A percentile compares a stretch with the other conserved stretches of the same genome.
phyloP scores from a whole-genome alignment of 2,888 invertebrate genomes.

The Aradus depressus region DNA sequence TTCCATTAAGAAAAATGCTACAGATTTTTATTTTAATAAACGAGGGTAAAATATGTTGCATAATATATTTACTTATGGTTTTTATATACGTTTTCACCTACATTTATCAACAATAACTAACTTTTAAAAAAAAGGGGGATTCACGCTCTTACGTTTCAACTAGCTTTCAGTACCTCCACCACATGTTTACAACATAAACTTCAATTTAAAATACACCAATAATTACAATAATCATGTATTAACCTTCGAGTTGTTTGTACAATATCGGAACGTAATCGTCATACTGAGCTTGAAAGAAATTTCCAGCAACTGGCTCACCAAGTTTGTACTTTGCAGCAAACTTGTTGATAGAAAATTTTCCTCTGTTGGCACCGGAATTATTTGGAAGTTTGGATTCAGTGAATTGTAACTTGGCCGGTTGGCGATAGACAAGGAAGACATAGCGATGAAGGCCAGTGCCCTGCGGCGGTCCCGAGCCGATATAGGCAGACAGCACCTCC shows the following conservation, averaged over 20 bases:
- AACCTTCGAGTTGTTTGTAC: neutral
- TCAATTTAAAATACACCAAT: too few species aligned
- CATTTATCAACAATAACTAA: too few species aligned
- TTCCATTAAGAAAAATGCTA: too few species aligned
- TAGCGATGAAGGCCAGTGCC: slow-evolving; percentile 69
- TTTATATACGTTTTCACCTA: too few species aligned
- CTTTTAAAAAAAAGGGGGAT: too few species aligned
- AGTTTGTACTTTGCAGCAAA: slow-evolving; percentile 57
- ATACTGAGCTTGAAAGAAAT: slow-evolving; percentile 75
- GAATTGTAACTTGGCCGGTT: slow-evolving; percentile 47
- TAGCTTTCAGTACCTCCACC: too few species aligned
- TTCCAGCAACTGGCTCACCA: slow-evolving; percentile 72
- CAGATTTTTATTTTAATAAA: too few species aligned
- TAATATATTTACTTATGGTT: too few species aligned
- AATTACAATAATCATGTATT: too few species aligned
- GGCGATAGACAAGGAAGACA: slow-evolving; percentile 65
- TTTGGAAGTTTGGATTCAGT: slow-evolving; percentile 46
- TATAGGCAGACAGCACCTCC: slow-evolving; percentile 61
- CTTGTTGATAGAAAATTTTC: slow-evolving; percentile 37
- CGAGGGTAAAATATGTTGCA: too few species aligned
- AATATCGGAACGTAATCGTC: slow-evolving; percentile 46
- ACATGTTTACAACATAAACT: too few species aligned
- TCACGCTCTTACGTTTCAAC: too few species aligned
- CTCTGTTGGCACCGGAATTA: slow-evolving; percentile 41
- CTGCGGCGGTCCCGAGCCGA: slow-evolving; percentile 75